These are phyloP conservation scores for Ruditapes philippinarum DNA, from an alignment of 1,140 invertebrate species.

Conservation along the genomic window DNA sequence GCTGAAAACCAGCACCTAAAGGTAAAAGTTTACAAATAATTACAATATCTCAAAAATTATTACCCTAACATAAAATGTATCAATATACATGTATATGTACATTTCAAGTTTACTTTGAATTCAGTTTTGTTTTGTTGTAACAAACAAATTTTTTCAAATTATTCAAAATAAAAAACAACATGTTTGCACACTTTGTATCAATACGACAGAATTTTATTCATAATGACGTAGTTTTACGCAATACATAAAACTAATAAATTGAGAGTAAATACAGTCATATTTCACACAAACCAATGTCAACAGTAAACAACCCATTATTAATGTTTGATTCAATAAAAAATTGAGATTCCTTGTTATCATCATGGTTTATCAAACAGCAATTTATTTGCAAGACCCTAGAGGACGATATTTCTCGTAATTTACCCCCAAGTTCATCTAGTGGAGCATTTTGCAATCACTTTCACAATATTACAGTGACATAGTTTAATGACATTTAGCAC, in stretches of 20 bases:
- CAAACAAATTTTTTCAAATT: background rate
- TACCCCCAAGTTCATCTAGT: background rate
- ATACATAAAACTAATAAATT: background rate
- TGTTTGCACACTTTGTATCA: too few species aligned
- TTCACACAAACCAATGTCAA: background rate
- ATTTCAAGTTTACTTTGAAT: too few species aligned
- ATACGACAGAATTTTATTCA: too few species aligned
- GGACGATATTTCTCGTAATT: background rate
- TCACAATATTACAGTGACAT: background rate
- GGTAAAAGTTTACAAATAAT: too few species aligned
- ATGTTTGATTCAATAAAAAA: background rate
- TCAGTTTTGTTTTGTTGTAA: background rate
- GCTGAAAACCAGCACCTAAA: too few species aligned
- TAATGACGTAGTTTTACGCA: too few species aligned
- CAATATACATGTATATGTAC: too few species aligned
- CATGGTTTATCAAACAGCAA: background rate
- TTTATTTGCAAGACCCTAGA: background rate
- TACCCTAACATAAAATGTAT: too few species aligned
- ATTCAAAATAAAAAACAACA: background rate
- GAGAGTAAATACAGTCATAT: background rate
- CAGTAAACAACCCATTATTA: background rate
- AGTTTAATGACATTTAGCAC: background rate
- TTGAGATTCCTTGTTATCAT: background rate
- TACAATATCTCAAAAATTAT: too few species aligned
- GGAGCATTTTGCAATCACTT: background rate